Evolutionary conservation across 2,888 invertebrate genomes (phyloP).

Genomic region (Drosophila barbarae): DNA sequence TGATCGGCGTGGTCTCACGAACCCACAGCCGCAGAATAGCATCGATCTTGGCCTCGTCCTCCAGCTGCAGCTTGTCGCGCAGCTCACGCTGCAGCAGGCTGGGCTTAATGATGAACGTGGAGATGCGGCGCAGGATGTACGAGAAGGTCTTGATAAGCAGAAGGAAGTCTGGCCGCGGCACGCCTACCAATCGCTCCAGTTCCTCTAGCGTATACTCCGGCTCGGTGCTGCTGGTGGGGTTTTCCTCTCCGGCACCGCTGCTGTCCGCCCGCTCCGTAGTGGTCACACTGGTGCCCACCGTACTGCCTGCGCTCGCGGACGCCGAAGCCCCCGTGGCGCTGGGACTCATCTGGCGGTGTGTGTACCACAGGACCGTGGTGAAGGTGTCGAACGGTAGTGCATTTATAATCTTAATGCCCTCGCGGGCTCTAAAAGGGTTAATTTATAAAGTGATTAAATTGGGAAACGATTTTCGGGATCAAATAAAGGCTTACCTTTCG

Average conservation of each 20-base stretch:
- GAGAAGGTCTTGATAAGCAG: constrained; percentile 79
- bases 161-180: constrained; percentile 76
- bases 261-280: constrained; percentile 53
- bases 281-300: constrained; percentile 60
- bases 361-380: constrained; percentile 77
- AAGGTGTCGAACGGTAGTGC: constrained; percentile 77
- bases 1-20: constrained; percentile 80
- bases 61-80: constrained; percentile 80
- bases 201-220: constrained; percentile 78
- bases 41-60: constrained; percentile 81
- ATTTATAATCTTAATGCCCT: constrained; percentile 79
- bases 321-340: constrained; percentile 6
- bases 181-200: constrained; percentile 77
- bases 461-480: too few relatives aligned
- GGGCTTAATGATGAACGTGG: constrained; percentile 81
- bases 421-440: constrained; percentile 73
- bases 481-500: constrained; percentile 41
- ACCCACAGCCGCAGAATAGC: constrained; percentile 82
- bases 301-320: constrained; percentile 21
- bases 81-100: constrained; percentile 81
- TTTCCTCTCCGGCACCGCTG: constrained; percentile 38
- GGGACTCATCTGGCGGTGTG: constrained; percentile 79
- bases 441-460: neutral
- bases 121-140: constrained; percentile 81
- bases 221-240: constrained; percentile 55